Evolutionary conservation across 1,140 invertebrate genomes (phyloP).

Genomic region (Arctopsyche grandis): DNA sequence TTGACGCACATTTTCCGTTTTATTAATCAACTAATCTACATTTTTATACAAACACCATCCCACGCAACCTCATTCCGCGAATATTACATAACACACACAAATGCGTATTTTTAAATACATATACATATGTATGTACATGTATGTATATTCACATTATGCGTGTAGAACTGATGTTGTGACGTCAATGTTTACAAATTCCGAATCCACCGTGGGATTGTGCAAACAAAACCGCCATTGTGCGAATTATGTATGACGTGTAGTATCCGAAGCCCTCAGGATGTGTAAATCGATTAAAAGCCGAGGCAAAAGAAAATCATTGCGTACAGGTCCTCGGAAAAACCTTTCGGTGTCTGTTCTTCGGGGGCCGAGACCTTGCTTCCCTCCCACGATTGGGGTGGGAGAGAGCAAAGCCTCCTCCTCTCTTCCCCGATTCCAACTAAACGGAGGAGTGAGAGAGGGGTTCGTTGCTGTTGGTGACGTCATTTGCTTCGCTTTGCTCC

Average conservation of each 20-base stretch:
- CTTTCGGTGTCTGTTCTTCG: slow-evolving; percentile 34
- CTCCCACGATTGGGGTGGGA: not conserved
- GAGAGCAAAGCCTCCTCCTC: not conserved
- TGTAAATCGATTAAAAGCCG: not conserved
- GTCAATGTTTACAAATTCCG: not conserved
- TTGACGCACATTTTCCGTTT: too few species aligned
- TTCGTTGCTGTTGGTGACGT: slow-evolving; percentile 42
- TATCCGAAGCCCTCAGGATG: not conserved
- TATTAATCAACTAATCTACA: too few species aligned
- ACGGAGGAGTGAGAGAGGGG: not conserved
- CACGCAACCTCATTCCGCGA: too few species aligned
- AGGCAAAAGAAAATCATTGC: not conserved
- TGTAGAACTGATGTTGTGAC: not conserved
- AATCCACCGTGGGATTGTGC: not conserved
- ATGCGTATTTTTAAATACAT: not conserved
- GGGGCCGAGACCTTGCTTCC: slow-evolving; percentile 5
- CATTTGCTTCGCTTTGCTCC: slow-evolving; percentile 37
- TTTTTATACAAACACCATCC: too few species aligned
- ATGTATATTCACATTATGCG: not conserved
- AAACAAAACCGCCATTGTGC: not conserved
- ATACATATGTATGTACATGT: not conserved
- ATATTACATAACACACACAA: too few species aligned
- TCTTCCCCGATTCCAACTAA: not conserved
- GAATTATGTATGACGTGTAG: not conserved
- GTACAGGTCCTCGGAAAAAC: not conserved